A percentile compares a stretch with the other conserved stretches of the same genome.
Conservation (phyloP, 2,113 vertebrate species). For the Catagonus wagneri region DNA sequence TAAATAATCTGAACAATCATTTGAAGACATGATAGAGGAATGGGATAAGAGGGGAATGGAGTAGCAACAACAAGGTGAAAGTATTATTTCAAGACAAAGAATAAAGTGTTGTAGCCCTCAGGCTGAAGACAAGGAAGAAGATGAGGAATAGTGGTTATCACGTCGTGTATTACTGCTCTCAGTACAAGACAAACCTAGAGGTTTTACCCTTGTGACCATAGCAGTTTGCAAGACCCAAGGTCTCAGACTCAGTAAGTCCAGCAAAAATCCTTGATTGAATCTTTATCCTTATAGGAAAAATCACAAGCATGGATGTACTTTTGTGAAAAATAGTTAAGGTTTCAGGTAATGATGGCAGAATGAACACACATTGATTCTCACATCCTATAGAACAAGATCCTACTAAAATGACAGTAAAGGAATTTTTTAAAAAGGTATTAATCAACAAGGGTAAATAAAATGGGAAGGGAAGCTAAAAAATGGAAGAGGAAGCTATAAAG, state of each 20-base stretch:
- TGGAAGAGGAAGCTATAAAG: conserved; percentile 2
- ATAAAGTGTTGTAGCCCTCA: background rate
- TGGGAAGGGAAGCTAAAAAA: background rate
- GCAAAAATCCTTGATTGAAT: background rate
- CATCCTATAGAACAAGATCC: background rate
- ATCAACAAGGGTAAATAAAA: conserved; percentile 11
- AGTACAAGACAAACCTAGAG: background rate
- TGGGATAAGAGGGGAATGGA: background rate
- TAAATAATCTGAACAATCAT: background rate
- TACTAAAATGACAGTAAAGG: conserved; percentile 25
- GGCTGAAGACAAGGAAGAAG: background rate
- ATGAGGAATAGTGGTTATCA: background rate
- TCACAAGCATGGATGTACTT: background rate
- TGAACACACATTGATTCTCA: background rate
- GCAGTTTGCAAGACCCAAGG: background rate
- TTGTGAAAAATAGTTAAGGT: conserved; percentile 21
- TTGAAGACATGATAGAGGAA: conserved; percentile 13
- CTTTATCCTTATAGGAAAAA: background rate
- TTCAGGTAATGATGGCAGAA: background rate
- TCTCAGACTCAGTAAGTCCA: background rate
- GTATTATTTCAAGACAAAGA: background rate
- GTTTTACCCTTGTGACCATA: background rate
- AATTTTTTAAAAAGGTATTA: background rate
- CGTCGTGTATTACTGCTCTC: background rate
- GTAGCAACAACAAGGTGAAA: background rate